Evolutionary conservation across 2,113 vertebrate genomes (phyloP), one percentile per base, ranked within the genome.

Genomic region (Colaptes auratus): DNA sequence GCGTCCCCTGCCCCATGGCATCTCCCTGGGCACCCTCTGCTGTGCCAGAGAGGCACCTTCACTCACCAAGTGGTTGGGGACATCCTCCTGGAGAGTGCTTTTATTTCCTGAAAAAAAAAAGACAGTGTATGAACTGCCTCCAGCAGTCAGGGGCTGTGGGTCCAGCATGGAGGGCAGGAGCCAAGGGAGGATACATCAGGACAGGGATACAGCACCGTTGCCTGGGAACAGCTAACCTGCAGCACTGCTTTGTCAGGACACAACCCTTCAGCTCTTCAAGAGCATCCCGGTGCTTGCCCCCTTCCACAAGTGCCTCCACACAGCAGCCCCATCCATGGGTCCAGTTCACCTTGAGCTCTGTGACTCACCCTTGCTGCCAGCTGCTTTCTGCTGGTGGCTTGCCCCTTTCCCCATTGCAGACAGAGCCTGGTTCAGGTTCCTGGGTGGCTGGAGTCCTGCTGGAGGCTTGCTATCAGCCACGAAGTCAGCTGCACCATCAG

Each of bases 1-100:
- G 23, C 52, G 15, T 18, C 20, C 6, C n/a, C 50, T 39, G 44
- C 16, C 14, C 23, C 6, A 24, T 0, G 0, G 27, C 1, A 0
- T n/a, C 44, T 25, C 50, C 35, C 64, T 60, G 52, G n/a, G 27
- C 3, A 4, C 25, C 7, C 14, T 21, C 18, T 25, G 30, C 17
- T 9, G 3, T 18, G 28, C 42, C 58, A 12, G 23, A 63, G 48
- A 39, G 30, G 21, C 33, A 42, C 7, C 15, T 30, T 17, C n/a
- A 52, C 94, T 86, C 73, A 94, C 88, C 84, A 66, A 21, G 27
- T 2, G 60, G 18, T 30, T 4, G 1, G 35, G 35, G 19, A 33
- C 31, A 18, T 84, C 70, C 27, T 94, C 78, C 70, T 48, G 90
- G 31, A 53, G 30, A 18, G 39, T 5, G 2, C 50, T 85, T 60